Evolutionary conservation across 2,113 vertebrate genomes (phyloP), one percentile per base, ranked within the genome.

Genomic region (Mixornis gularis): DNA sequence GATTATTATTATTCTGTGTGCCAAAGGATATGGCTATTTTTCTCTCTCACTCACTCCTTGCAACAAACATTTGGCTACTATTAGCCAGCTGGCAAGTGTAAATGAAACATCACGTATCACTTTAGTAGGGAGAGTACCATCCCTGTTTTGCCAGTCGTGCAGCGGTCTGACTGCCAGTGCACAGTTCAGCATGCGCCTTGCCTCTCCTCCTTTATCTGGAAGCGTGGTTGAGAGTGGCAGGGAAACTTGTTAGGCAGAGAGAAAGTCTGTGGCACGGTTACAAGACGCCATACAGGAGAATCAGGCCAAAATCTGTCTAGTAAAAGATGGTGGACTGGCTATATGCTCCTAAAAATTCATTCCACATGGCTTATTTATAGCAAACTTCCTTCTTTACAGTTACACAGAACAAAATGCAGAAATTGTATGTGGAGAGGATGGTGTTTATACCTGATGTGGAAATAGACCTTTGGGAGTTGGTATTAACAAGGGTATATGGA

Each of bases 1-100:
- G 90, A 94, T 97, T 97, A 96, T 97, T 97, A 96, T 94, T 95
- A 95, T 70, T 97, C 93, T 79, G 89, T 94, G 94, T 97, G 95
- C 89, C 95, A 95, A 79, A 93, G 95, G 73, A 96, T 96, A 92
- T 95, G 95, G 92, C 89, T 89, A 96, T 93, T 95, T 94, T 87
- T 94, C 73, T 86, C 90, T 95, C 72, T 95, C 92, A 88, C 84
- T 94, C 68, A 48, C 87, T 94, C 95, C 97, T 94, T 92, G 79
- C 95, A 93, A 90, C 94, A 88, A 97, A 97, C 94, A 96, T 97
- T 97, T 95, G 97, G 93, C 94, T 96, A 96, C 87, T 92, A 95
- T 95, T 95, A 96, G 92, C 95, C 94, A 96, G 96, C 95, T 97
- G 96, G 96, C 96, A 96, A 94, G 94, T 62, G 93, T 49, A 97